Evolutionary conservation across 2,113 vertebrate genomes (phyloP).

Genomic region (Engystomops pustulosus): DNA sequence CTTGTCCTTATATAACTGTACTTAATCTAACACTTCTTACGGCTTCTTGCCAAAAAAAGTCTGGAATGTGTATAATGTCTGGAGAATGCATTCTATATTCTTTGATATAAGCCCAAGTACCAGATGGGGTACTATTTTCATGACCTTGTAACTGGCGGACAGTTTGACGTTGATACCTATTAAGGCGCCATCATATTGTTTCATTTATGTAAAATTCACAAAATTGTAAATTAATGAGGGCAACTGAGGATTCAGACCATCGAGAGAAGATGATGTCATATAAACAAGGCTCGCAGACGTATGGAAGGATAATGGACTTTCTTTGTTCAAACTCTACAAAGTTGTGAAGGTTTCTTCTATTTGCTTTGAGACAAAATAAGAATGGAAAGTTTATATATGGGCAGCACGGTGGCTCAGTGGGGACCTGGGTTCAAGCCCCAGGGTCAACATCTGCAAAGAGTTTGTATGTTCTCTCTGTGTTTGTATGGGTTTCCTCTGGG

Average conservation of each 20-base stretch:
- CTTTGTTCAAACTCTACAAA: too few relatives aligned
- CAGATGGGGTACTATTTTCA: constrained; percentile 42
- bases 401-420: too few relatives aligned
- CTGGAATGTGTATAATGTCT: constrained; percentile 52
- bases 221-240: neutral
- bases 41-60: constrained; percentile 22
- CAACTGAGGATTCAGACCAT: constrained; percentile 27
- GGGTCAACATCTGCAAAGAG: too few relatives aligned
- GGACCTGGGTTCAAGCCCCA: too few relatives aligned
- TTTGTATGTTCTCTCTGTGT: too few relatives aligned
- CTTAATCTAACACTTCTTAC: constrained; percentile 15
- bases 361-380: too few relatives aligned
- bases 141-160: constrained; percentile 19
- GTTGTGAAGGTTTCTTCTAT: too few relatives aligned
- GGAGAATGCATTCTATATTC: constrained; percentile 38
- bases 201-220: constrained; percentile 11
- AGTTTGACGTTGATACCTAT: constrained; percentile 31
- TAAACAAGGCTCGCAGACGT: neutral
- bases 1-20: constrained; percentile 16
- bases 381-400: too few relatives aligned
- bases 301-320: neutral
- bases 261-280: neutral
- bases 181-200: neutral
- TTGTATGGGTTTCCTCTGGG: too few relatives aligned
- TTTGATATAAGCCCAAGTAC: constrained; percentile 48